Evolutionary conservation across 2,888 invertebrate genomes (phyloP), one percentile per base, ranked within the genome.

Genomic region (Diogma glabrata): DNA sequence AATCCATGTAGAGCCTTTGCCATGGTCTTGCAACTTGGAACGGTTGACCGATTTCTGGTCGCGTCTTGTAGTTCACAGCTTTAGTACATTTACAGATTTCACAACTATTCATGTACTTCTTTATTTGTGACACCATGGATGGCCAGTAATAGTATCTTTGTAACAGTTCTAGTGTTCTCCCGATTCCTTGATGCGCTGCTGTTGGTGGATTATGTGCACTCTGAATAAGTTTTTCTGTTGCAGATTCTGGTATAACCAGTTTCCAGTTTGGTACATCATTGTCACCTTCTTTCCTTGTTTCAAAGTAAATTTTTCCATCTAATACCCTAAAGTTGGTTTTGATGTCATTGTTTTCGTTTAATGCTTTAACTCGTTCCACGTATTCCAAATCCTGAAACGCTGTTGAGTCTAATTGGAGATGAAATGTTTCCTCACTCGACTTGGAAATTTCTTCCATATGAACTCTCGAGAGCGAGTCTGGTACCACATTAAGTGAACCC

Each of bases 1-100:
- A 50, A 16, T 50, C 24, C 14, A 50, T 40, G 24, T 30, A 50
- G 22, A 50, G 4, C 14, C 40, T 16, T 14, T 50, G 50, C 50
- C 12, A 40, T 8, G 38, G 50, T 12, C 40, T 20, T 4, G 6
- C 2, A 12, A 19, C 26, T 7, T 46, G 16, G 12, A 16, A 43
- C 4, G 3, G 19, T 47, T 19, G 12, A 4, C 49, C 49, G 9
- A 49, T 3, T 3, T 30, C 28, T 10, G 49, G 16, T 49, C 14
- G 26, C 12, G 28, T 8, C 19, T 19, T n/a, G n/a, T 33, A 20
- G 14, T 49, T 49, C 16, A 28, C 20, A 19, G 9, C 19, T 16
- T 49, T 49, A 2, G 33, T 22, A 14, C 36, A 7, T 36, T 36
- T 36, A 10, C 36, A 36, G 17, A 36, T 36, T 10, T 36, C 16